These are phyloP conservation scores for Anolis carolinensis DNA, from an alignment of 2,113 vertebrate genomes.

Conservation along the genomic window DNA sequence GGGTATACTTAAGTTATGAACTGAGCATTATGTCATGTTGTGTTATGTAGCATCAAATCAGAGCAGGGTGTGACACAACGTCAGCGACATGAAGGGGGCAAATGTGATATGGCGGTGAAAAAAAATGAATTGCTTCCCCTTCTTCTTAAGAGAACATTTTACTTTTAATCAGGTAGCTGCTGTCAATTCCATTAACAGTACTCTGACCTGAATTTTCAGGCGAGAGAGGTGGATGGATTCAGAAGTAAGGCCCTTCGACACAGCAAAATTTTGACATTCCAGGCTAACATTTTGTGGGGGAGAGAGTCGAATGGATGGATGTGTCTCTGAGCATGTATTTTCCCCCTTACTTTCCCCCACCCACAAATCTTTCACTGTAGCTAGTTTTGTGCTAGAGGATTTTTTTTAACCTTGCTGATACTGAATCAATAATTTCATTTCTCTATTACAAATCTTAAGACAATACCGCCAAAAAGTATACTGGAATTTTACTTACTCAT, in stretches of 20 bases:
- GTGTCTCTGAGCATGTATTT: no score
- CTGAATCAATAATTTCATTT: slow-evolving; percentile 76
- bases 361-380: slow-evolving; percentile 37
- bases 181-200: slow-evolving; percentile 72
- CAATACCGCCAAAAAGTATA: slow-evolving; percentile 72
- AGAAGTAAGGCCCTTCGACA: slow-evolving; percentile 59
- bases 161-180: slow-evolving; percentile 72
- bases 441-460: slow-evolving; percentile 78
- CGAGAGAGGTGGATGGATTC: slow-evolving; percentile 69
- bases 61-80: slow-evolving; percentile 59
- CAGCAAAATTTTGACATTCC: slow-evolving; percentile 66
- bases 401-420: slow-evolving; percentile 52
- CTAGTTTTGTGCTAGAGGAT: slow-evolving; percentile 5
- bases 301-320: no score
- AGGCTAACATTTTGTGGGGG: slow-evolving; percentile 50
- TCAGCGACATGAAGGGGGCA: slow-evolving; percentile 63
- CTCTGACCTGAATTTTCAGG: slow-evolving; percentile 71
- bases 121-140: slow-evolving; percentile 30
- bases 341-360: not conserved
- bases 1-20: slow-evolving; percentile 56
- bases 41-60: slow-evolving; percentile 69
- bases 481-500: slow-evolving; percentile 80
- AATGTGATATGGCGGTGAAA: slow-evolving; percentile 74
- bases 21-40: slow-evolving; percentile 61
- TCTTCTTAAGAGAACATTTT: slow-evolving; percentile 67